Percentiles rank a stretch among this genome's conserved stretches.
These are phyloP conservation scores for Zoanthus sociatus DNA, from an alignment of 92 coral and sea anemone species.

Conservation along the genomic window DNA sequence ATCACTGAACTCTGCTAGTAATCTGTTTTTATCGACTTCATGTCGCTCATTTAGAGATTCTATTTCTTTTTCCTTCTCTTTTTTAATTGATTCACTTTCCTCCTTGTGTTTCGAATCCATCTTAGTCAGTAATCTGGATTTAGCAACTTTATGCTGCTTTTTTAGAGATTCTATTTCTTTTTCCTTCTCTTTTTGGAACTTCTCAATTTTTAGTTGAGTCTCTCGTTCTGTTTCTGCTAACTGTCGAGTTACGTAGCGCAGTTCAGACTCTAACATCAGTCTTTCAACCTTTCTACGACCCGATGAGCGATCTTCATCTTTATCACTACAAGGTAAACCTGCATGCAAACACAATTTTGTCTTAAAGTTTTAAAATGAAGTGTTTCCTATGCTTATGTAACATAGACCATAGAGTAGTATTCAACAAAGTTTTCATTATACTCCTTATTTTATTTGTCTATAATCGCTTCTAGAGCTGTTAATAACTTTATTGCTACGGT, in stretches of 20 bases:
- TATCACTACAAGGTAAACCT: background rate
- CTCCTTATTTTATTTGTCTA: too few relatives aligned
- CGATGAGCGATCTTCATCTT: background rate
- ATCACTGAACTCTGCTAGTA: background rate
- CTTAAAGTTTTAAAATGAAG: too few relatives aligned
- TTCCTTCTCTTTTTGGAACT: background rate
- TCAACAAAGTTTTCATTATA: too few relatives aligned
- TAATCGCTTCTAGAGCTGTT: too few relatives aligned
- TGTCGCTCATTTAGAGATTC: background rate
- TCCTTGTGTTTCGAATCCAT: too few relatives aligned
- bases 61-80: background rate
- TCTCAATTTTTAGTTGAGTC: background rate
- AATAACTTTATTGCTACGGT: too few relatives aligned
- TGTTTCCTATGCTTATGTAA: too few relatives aligned
- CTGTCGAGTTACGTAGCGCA: background rate
- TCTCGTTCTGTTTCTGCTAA: background rate
- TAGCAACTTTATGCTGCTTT: background rate
- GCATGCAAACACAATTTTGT: background rate
- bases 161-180: background rate
- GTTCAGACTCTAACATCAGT: background rate
- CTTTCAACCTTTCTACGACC: background rate
- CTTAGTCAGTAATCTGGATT: background rate
- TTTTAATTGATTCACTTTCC: background rate
- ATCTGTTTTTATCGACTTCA: background rate
- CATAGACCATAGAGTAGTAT: too few relatives aligned